Evolutionary conservation across 2,888 invertebrate genomes (phyloP), one percentile per base, ranked within the genome.

Genomic region (Rhagium mordax): DNA sequence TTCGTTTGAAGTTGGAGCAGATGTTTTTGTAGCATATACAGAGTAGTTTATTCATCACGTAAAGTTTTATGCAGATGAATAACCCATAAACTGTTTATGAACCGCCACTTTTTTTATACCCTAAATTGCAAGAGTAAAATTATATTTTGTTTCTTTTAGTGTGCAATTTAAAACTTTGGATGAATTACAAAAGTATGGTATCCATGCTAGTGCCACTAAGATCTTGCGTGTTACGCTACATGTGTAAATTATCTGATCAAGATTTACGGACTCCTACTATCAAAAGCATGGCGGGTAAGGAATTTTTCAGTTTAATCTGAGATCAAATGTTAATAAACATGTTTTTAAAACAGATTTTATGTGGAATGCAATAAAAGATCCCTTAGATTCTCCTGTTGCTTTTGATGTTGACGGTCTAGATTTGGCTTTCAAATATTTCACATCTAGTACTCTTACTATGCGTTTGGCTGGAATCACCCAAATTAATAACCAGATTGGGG

Each of bases 291-390:
- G 97, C 97, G 81, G 96, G 94, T 94, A 87, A 89, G 89, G 76
- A 47, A 51, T 13, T 57, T 51, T 41, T 62, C 67, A 13, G 7
- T 18, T 53, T 64, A 61, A 47, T 15, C 8, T 16, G 1, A 13
- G 21, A 29, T 13, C 1, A 4, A 51, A 18, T 10, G 7, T 51
- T 51, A 51, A 51, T 18, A 10, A 4, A 2, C 8, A 7, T 64
- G 47, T 69, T 27, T 65, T 47, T 61, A 20, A 78, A 80, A 60
- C 83, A 94, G 96, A 98, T 90, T 96, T 97, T 85, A 97, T 98
- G 92, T 98, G 98, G 97, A 95, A 95, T 77, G 95, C 97, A 8
- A 95, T 97, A 53, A 97, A 97, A 84, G 97, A 98, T 88, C 97
- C 97, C 0, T 88, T 96, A 62, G 96, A 96, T 84, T 92, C 95